Base-by-base conservation (phyloP, 2,797 vertebrate species). In the Megalops cyprinoides region DNA sequence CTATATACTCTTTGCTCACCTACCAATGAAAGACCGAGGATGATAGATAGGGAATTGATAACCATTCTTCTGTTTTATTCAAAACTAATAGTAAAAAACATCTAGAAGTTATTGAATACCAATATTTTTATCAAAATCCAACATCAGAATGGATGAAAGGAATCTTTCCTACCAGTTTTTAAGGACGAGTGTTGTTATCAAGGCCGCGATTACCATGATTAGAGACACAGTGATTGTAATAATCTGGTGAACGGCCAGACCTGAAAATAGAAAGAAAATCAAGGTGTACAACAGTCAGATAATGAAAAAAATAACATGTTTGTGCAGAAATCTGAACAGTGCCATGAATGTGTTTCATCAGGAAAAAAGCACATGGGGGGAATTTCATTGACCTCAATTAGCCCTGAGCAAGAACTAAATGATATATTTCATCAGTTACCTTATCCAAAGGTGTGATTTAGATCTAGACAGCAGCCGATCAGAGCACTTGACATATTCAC, bases 221-320 rank as follows among this genome's bases (percentile, higher is more conserved):
- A 99, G 97, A 91, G 98, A 99, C 94, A 99, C 98, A 87, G 98
- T 99, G 95, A 99, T 99, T 89, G 98, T 99, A 93, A 99, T 97
- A 86, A 99, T 97, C 97, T 99, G 98, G 94, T 99, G 98, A 87
- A 99, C 97, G 15, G 98, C 98, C 96, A 99, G 93, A 94, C 97
- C 98, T 99, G 95, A 12, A 87, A 81, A 85, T 62, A 88, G 49
- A 87, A 81, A 84, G 82, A 87, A 83, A 82, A 56, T 31, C 71
- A 74, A 74, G 20, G 34, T 15, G 46, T 48, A 28, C n/a, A n/a
- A 48, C 23, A 77, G 23, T 56, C 15, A 77, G 51, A 25, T 15
- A 55, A 56, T 37, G 12, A 49, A 56, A 55, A 56, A 56, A 18
- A 51, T 28, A 79, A 74, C 55, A 74, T n/a, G 15, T 69, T 69